A percentile compares a stretch with the other conserved stretches of the same genome.
These are phyloP conservation scores for Hafferia zeledoni DNA, from an alignment of 2,797 vertebrate genomes.

Conservation along the genomic window DNA sequence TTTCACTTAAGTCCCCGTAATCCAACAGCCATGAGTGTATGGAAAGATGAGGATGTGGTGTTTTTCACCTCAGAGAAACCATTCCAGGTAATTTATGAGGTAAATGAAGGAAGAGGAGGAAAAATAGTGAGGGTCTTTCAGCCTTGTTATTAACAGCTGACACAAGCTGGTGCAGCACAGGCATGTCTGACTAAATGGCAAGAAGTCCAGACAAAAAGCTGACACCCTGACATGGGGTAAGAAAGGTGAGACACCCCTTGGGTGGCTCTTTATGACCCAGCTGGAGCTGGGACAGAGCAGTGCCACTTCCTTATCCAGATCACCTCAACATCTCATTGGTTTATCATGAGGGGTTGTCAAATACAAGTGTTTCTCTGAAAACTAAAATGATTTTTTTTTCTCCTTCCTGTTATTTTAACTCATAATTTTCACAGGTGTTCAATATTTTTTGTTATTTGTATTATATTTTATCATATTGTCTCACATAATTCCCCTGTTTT, in stretches of 20 bases:
- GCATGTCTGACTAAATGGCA: too few relatives aligned
- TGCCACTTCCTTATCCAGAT: too few relatives aligned
- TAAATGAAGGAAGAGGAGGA: not conserved
- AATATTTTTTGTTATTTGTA: not conserved
- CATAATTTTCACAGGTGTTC: not conserved
- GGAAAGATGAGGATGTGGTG: accelerated
- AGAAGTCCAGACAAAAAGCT: too few relatives aligned
- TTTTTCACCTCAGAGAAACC: not conserved
- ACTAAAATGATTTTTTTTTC: not conserved
- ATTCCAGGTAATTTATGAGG: not conserved
- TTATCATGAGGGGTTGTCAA: too few relatives aligned
- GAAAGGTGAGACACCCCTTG: too few relatives aligned
- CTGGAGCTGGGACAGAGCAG: too few relatives aligned
- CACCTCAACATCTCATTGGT: too few relatives aligned
- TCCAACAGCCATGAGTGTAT: accelerated
- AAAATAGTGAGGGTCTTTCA: too few relatives aligned
- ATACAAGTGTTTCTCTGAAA: not conserved
- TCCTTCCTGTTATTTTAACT: not conserved
- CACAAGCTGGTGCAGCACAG: too few relatives aligned
- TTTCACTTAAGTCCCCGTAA: not conserved
- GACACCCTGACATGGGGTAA: too few relatives aligned
- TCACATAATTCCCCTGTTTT: not conserved
- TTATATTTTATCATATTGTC: not conserved
- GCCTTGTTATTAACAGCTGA: too few relatives aligned
- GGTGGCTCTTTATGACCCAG: too few relatives aligned